These are phyloP conservation scores for Neodiprion fabricii DNA, from an alignment of 1,140 invertebrate genomes.

Conservation along the genomic window DNA sequence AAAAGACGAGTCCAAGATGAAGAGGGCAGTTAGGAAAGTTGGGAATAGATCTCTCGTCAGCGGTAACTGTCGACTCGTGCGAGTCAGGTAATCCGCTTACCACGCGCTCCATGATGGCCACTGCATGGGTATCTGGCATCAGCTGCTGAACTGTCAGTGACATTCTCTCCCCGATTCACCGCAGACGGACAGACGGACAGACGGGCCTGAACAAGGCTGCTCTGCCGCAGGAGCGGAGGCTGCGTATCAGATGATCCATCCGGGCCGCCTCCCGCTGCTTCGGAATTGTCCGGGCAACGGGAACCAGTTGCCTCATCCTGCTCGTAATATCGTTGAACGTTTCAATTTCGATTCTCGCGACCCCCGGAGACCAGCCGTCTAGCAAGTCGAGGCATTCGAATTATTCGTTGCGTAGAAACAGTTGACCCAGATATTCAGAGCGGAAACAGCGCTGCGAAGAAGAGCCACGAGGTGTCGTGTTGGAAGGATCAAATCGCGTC, in stretches of 20 bases:
- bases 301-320: slow-evolving; percentile 21
- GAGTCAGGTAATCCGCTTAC: slow-evolving; percentile 40
- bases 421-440: slow-evolving; percentile 35
- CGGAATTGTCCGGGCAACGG: background rate
- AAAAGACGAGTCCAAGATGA: slow-evolving; percentile 15
- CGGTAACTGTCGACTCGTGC: slow-evolving; percentile 18
- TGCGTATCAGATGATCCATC: slow-evolving; percentile 25
- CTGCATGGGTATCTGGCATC: slow-evolving; percentile 29
- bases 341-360: slow-evolving; percentile 7
- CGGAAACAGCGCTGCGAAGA: slow-evolving; percentile 41
- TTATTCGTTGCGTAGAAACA: slow-evolving; percentile 33
- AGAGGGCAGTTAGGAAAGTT: background rate
- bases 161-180: background rate
- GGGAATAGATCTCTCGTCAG: background rate
- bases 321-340: background rate
- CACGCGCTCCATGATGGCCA: slow-evolving; percentile 15
- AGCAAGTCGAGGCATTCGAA: slow-evolving; percentile 36
- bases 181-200: background rate
- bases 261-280: slow-evolving; percentile 13
- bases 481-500: background rate
- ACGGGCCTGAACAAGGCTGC: background rate
- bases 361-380: background rate
- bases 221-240: background rate
- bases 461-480: background rate
- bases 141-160: slow-evolving; percentile 12